phyloP scores from a whole-genome alignment of 2,113 vertebrate genomes.

The Chloropsis cyanopogon region DNA sequence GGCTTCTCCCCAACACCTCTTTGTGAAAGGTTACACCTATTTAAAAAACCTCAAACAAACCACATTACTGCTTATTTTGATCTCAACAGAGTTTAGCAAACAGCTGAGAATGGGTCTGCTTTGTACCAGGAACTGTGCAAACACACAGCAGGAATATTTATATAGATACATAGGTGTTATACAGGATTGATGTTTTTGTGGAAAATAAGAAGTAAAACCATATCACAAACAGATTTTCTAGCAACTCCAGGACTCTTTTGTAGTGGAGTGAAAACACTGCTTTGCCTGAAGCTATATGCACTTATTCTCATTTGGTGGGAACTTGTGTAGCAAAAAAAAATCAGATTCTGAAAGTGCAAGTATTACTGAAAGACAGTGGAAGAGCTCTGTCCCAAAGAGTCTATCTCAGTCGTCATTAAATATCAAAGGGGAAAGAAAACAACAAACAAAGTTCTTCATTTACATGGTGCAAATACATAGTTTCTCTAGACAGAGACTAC shows the following conservation, averaged over 20 bases:
- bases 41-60: neutral
- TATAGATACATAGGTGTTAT: neutral
- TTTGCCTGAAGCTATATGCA: neutral
- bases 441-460: neutral
- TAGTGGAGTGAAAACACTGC: neutral
- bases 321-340: neutral
- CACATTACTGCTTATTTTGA: neutral
- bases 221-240: neutral
- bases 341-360: neutral
- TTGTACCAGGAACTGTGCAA: neutral
- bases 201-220: neutral
- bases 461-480: neutral
- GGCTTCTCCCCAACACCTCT: neutral
- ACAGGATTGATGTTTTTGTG: neutral
- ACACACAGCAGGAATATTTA: neutral
- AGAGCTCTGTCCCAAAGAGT: neutral
- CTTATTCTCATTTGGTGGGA: neutral
- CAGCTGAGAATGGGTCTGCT: neutral
- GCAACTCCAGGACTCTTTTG: neutral
- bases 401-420: neutral
- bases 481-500: neutral
- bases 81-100: neutral
- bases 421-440: neutral
- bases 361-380: neutral
- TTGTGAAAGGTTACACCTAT: neutral